phyloP scores from a whole-genome alignment of 2,888 invertebrate genomes.

The Syrista parreyssii region DNA sequence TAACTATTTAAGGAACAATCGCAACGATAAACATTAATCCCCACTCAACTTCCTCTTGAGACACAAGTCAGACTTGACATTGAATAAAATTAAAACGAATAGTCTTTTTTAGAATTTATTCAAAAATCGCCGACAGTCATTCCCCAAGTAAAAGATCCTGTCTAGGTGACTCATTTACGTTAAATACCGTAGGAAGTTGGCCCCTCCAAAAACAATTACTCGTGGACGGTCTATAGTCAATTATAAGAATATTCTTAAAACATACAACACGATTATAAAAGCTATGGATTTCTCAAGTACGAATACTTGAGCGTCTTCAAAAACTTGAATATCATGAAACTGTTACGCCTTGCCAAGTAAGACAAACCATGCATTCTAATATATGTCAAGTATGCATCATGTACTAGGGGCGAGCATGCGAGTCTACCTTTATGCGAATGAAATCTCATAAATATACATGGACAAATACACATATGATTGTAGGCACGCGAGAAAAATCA shows the following conservation, averaged over 20 bases:
- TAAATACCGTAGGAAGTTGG: no score
- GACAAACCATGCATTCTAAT: background rate
- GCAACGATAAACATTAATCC: background rate
- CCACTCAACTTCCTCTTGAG: background rate
- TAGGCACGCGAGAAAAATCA: background rate
- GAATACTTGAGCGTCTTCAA: background rate
- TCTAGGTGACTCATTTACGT: no score
- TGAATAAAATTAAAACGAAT: background rate
- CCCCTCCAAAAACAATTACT: no score
- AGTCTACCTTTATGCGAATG: background rate
- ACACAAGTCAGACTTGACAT: background rate
- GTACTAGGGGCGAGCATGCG: background rate
- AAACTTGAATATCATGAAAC: background rate
- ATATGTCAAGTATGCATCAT: background rate
- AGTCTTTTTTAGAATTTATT: background rate
- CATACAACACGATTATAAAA: background rate
- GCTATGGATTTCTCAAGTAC: background rate
- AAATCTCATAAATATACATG: background rate
- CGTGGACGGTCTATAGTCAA: no score
- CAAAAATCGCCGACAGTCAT: background rate
- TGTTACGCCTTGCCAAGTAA: background rate
- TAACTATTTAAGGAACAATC: background rate
- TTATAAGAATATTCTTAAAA: no score
- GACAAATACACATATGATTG: background rate
- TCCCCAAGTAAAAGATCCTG: background rate